Conservation (phyloP, 2,113 vertebrate species). For the Coryphaenoides rupestris region DNA sequence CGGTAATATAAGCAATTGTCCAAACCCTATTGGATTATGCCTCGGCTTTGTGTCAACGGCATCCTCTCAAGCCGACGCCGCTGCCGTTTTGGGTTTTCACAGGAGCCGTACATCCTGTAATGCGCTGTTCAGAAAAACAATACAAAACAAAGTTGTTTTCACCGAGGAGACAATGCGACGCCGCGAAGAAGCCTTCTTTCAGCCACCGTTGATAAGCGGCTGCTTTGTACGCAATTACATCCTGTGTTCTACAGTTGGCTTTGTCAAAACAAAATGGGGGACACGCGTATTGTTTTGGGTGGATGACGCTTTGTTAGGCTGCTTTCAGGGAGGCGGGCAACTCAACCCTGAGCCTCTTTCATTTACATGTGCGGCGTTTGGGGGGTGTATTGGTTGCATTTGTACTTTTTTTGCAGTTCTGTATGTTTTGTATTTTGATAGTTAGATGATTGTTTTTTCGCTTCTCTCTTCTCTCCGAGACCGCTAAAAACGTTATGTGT, state of each 20-base stretch:
- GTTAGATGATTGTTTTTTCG: no score
- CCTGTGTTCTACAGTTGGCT: slow-evolving; percentile 58
- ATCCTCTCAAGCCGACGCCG: slow-evolving; percentile 7
- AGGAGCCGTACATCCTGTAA: slow-evolving; percentile 25
- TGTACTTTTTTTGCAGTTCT: no score
- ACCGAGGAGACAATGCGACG: slow-evolving; percentile 49
- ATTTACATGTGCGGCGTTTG: slow-evolving; percentile 55
- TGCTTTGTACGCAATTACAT: slow-evolving; percentile 36
- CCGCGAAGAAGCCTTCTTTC: slow-evolving; percentile 7
- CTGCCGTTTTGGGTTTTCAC: background rate
- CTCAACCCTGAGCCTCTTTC: slow-evolving; percentile 41
- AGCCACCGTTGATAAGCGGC: slow-evolving; percentile 40
- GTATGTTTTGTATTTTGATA: no score
- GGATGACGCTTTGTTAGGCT: slow-evolving; percentile 65
- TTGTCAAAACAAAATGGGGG: slow-evolving; percentile 42
- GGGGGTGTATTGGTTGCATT: no score
- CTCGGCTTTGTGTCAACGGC: slow-evolving; percentile 2
- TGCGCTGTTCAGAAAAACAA: slow-evolving; percentile 46
- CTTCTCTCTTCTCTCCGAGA: no score
- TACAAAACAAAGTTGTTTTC: slow-evolving; percentile 20
- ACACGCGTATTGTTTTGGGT: slow-evolving; percentile 59
- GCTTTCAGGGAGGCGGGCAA: slow-evolving; percentile 67
- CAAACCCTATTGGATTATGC: background rate
- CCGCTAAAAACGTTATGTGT: no score
- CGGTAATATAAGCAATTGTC: background rate